phyloP scores from a whole-genome alignment of 2,888 invertebrate genomes.

The Brachyptera risi region DNA sequence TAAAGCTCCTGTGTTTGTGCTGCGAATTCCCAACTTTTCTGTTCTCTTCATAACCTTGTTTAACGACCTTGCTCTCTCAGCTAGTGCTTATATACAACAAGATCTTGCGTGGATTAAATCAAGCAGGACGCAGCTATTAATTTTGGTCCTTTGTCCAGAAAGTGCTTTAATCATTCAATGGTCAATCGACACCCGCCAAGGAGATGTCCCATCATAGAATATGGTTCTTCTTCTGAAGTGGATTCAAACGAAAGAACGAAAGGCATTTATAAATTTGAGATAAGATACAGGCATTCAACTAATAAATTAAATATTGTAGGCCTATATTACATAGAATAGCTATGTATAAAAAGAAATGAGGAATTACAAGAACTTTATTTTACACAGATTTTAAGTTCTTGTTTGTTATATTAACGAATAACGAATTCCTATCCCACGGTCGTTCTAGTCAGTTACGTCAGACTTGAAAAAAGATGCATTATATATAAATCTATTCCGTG shows the following conservation, averaged over 20 bases:
- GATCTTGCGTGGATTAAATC: neutral
- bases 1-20: neutral
- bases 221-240: too few species aligned
- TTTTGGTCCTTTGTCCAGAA: neutral
- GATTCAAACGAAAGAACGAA: neutral
- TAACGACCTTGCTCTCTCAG: conserved; percentile 2
- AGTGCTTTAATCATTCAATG: neutral
- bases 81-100: too few species aligned
- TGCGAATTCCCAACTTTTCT: neutral
- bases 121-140: neutral
- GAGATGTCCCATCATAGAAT: too few species aligned
- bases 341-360: neutral
- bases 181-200: too few species aligned
- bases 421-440: conserved; percentile 11
- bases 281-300: neutral
- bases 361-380: conserved; percentile 11
- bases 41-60: neutral
- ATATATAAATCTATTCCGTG: neutral
- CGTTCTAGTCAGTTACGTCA: neutral
- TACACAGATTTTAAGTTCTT: neutral
- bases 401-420: neutral
- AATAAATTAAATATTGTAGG: neutral
- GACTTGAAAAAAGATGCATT: neutral
- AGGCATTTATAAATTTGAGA: neutral
- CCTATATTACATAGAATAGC: neutral